Evolutionary conservation across 2,888 invertebrate species (phyloP).

Genomic region (Machimus rusticus): DNA sequence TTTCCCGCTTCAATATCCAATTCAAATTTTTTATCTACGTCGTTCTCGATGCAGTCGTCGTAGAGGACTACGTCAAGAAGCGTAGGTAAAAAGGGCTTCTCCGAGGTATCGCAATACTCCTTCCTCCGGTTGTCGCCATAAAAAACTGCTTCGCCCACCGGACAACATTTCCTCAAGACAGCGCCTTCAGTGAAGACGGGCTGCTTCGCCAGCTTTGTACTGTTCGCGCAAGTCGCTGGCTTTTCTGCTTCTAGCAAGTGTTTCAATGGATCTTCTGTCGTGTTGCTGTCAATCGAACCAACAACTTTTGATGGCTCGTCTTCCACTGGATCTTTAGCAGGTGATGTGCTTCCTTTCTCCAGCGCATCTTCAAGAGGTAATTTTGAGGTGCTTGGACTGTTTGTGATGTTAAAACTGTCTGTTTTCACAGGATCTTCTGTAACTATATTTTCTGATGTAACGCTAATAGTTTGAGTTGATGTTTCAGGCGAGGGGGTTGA

Average conservation of each 20-base stretch:
- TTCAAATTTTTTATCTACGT: constrained; percentile 54
- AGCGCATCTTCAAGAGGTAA: not conserved
- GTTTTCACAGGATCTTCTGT: not conserved
- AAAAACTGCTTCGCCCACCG: constrained; percentile 56
- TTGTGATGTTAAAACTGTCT: not conserved
- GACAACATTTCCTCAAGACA: constrained; percentile 64
- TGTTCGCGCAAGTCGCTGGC: not conserved
- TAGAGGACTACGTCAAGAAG: constrained; percentile 57
- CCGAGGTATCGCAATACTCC: constrained; percentile 42
- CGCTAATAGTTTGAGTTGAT: not conserved
- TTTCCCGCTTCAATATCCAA: constrained; percentile 57
- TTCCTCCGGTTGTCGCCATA: constrained; percentile 53
- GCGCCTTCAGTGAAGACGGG: constrained; percentile 54
- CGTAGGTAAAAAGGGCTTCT: constrained; percentile 49
- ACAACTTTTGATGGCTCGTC: not conserved
- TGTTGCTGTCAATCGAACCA: not conserved
- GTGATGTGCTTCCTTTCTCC: not conserved
- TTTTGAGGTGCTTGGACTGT: not conserved
- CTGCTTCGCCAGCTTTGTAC: constrained; percentile 51
- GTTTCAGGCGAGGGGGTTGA: not conserved
- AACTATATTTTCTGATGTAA: not conserved
- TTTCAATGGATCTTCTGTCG: not conserved
- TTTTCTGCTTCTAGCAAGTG: not conserved
- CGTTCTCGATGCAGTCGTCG: constrained; percentile 60
- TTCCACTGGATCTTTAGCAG: not conserved